Evolutionary conservation across 2,113 vertebrate genomes (phyloP).

Genomic region (Barnardius zonarius): DNA sequence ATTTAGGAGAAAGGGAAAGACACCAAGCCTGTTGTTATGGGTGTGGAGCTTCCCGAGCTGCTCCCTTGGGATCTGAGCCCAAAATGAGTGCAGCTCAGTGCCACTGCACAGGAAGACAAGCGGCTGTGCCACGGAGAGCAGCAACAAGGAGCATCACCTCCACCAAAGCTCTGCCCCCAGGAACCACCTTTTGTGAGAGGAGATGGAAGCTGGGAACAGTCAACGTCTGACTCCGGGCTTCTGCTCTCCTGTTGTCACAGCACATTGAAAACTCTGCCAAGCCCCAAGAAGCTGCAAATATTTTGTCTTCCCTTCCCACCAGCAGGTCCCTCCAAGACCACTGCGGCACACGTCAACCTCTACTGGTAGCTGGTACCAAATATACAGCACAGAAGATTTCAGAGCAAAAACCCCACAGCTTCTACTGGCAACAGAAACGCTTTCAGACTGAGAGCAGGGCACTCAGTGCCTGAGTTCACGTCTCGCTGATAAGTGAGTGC

Average conservation of each 20-base stretch:
- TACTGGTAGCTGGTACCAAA: neutral
- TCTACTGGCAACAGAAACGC: neutral
- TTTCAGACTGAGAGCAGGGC: neutral
- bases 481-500: neutral
- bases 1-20: neutral
- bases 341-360: neutral
- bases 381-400: neutral
- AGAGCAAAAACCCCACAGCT: rapidly evolving
- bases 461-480: rapidly evolving
- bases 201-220: neutral
- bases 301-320: neutral
- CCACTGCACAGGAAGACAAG: neutral
- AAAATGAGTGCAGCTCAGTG: rapidly evolving
- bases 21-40: neutral
- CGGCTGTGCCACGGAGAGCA: neutral
- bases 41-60: neutral
- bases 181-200: neutral
- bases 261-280: neutral
- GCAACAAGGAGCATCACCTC: rapidly evolving
- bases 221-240: neutral
- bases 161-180: neutral
- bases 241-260: neutral
- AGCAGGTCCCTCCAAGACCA: neutral
- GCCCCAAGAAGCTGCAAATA: neutral
- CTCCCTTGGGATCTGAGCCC: neutral